Base-by-base conservation (phyloP, 2,113 vertebrate genomes). In the Spheniscus mendiculus region DNA sequence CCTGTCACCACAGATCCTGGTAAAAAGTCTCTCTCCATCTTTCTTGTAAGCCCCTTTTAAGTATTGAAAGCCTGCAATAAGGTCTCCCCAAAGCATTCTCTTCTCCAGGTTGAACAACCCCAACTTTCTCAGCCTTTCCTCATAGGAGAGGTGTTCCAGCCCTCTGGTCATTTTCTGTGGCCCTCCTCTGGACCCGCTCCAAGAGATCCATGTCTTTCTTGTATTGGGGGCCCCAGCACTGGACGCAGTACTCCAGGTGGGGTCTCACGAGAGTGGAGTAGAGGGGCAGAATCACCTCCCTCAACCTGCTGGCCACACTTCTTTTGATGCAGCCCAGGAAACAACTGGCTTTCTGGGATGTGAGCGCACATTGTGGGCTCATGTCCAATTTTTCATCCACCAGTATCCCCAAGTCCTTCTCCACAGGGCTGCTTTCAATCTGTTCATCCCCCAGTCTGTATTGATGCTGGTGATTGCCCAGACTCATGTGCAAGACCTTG, bases 231-330 rank as follows among this genome's bases (percentile, higher is more conserved):
- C 15, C 6, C 32, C 18, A 44, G 38, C 36, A 9, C 25, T n/a
- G 49, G 19, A 14, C 4, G 7, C 18, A 21, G 25, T 44, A 66
- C 30, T 65, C 8, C 10, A 40, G 59, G 12, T 26, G 5, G 18
- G 20, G 16, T 40, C 21, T 63, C 47, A 52, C 1, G 6, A 42
- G 42, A 42, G 42, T 4, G 2, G 25, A 44, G 12, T 29, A 66
- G 38, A 36, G 23, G 11, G 18, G 19, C 0, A 55, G 32, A 45
- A 66, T 55, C 14, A 13, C 19, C 15, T 66, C 32, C 20, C 19
- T 45, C 3, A 1, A 8, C 19, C 19, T 36, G 11, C 19, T 74
- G 21, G 21, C 6, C 32, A 30, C 0, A 0, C 10, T 45, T 30
- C 26, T 36, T 44, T 52, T 42, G 32, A 36, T 45, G 26, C 30